phyloP scores from a whole-genome alignment of 2,113 vertebrate genomes.

The Bufo bufo region DNA sequence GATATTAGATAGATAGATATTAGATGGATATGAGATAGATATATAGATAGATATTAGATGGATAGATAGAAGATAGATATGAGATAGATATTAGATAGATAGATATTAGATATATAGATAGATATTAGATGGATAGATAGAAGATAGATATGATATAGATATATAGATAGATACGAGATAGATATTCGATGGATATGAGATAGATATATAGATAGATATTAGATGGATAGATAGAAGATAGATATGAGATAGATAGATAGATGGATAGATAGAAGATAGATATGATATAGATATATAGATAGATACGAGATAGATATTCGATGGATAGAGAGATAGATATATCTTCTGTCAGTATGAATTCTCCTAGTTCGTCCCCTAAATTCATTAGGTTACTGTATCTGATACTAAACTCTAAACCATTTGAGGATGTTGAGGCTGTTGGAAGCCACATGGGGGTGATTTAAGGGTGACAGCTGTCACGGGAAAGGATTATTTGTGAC shows the following conservation, averaged over 20 bases:
- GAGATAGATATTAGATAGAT: too few species aligned
- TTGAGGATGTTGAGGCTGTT: not conserved
- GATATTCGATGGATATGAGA: not conserved
- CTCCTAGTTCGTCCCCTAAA: not conserved
- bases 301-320: not conserved
- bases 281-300: not conserved
- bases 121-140: too few species aligned
- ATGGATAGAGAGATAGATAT: too few species aligned
- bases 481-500: not conserved
- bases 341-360: not conserved
- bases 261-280: not conserved
- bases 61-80: too few species aligned
- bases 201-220: not conserved
- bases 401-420: not conserved
- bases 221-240: not conserved
- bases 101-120: too few species aligned
- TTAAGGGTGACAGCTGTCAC: conserved; percentile 54
- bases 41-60: too few species aligned
- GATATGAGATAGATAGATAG: not conserved
- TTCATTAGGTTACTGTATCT: not conserved
- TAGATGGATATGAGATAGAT: too few species aligned
- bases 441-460: conserved; percentile 17
- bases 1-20: too few species aligned
- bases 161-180: too few species aligned
- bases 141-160: too few species aligned